A percentile compares a stretch with the other conserved stretches of the same genome.
These are phyloP conservation scores for Andrena praecox DNA, from an alignment of 2,888 invertebrate genomes.

Conservation along the genomic window DNA sequence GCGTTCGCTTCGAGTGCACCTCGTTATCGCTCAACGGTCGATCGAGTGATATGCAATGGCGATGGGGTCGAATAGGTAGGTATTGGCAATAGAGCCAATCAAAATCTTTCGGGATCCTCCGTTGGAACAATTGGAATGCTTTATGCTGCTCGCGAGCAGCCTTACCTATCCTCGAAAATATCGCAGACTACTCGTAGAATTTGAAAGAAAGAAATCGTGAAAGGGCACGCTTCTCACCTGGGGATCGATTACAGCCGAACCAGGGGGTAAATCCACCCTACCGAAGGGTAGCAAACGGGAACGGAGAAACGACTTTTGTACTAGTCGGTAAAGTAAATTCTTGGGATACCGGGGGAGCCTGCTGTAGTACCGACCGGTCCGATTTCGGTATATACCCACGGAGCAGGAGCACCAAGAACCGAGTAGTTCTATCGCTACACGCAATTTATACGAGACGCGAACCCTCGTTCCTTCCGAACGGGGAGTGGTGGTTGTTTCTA, in stretches of 20 bases:
- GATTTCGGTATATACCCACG: conserved; percentile 37
- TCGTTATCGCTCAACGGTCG: conserved; percentile 1
- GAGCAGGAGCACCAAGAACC: background rate
- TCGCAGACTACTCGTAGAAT: background rate
- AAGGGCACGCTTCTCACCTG: background rate
- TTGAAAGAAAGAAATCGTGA: too few relatives aligned
- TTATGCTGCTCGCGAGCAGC: background rate
- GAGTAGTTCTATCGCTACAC: conserved; percentile 17
- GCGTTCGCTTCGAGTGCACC: background rate
- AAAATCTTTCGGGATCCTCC: background rate
- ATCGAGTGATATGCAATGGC: background rate
- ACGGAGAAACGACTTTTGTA: conserved; percentile 7
- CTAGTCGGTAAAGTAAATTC: conserved; percentile 39
- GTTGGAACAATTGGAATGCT: background rate
- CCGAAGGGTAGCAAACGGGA: background rate
- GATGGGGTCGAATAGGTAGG: background rate
- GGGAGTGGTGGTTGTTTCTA: background rate
- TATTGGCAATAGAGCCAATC: background rate
- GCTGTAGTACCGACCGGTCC: conserved; percentile 50
- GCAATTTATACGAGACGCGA: background rate
- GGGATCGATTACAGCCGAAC: background rate
- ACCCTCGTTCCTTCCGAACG: background rate
- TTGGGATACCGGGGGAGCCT: background rate
- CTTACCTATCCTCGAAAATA: background rate
- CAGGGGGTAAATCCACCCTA: background rate